phyloP scores from a whole-genome alignment of 2,797 vertebrate genomes.

The Anableps anableps region DNA sequence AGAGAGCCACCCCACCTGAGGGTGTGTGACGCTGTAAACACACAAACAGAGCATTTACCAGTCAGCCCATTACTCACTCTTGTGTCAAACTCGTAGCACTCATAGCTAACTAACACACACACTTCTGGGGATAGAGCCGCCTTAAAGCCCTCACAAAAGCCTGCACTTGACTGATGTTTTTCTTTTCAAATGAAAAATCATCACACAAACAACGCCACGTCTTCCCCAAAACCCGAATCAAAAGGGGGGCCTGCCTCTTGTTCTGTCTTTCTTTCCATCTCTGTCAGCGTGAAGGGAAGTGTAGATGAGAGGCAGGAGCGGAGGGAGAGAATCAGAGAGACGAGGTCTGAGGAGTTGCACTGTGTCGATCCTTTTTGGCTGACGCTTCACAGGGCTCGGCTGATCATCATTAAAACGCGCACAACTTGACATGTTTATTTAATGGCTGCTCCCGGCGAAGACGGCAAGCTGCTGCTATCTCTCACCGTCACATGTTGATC shows the following conservation, averaged over 20 bases:
- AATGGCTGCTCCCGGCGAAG: slow-evolving; percentile 81
- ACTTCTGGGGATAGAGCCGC: slow-evolving; percentile 71
- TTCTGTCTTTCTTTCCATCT: slow-evolving; percentile 76
- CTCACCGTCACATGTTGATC: slow-evolving; percentile 80
- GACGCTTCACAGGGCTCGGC: slow-evolving; percentile 78
- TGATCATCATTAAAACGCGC: slow-evolving; percentile 83
- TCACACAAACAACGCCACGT: slow-evolving; percentile 69
- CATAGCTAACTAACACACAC: slow-evolving; percentile 73
- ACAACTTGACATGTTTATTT: slow-evolving; percentile 85
- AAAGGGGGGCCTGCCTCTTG: slow-evolving; percentile 67
- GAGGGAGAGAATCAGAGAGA: slow-evolving; percentile 42
- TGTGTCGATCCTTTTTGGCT: slow-evolving; percentile 80
- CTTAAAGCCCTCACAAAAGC: slow-evolving; percentile 72
- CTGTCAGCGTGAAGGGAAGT: slow-evolving; percentile 75
- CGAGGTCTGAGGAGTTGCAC: slow-evolving; percentile 79
- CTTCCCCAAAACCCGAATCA: slow-evolving; percentile 67
- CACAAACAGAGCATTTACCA: slow-evolving; percentile 83
- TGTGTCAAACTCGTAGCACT: slow-evolving; percentile 77
- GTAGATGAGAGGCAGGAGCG: slow-evolving; percentile 64
- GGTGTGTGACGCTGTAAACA: slow-evolving; percentile 74
- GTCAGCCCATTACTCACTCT: slow-evolving; percentile 77
- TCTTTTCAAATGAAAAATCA: slow-evolving; percentile 76
- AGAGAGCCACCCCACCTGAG: slow-evolving; percentile 72
- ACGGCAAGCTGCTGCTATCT: slow-evolving; percentile 81
- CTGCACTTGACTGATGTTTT: slow-evolving; percentile 77